Base-by-base conservation (phyloP, 2,797 vertebrate genomes). In the Thripadectes ignobilis region DNA sequence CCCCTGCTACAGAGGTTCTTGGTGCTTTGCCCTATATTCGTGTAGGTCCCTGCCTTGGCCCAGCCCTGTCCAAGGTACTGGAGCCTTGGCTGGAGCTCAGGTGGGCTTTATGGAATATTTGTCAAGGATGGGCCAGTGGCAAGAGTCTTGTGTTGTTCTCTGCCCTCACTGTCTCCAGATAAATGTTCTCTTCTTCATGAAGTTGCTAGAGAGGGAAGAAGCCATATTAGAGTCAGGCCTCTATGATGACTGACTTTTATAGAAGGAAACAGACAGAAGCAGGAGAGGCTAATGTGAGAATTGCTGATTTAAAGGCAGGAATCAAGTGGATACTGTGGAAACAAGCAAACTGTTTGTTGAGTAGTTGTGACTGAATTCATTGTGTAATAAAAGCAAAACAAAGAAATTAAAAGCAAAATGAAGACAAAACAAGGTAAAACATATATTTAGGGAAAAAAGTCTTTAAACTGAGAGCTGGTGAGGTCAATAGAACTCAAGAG, bases 1-100 rank as follows among this genome's bases (percentile, higher is more conserved):
- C 19, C 21, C 30, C 63, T 69, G 27, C 27, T 57, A 2, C 45
- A 49, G 61, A 0, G 4, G 7, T 51, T 38, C 1, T 2, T 3
- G 9, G 34, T 38, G 12, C 30, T 58, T 63, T 58, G 21, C 18
- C 14, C 13, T 4, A 0, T 6, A 3, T 20, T 24, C 0, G 0
- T 14, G 41, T 59, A 27, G 18, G 39, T 48, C 20, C 24, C 9
- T 26, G 58, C 55, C 39, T 58, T 88, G 88, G 62, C 83, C 83
- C 86, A 75, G 54, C 93, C 62, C 79, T 96, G 88, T 95, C 93
- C 82, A 27, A 90, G 89, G 85, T 91, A 27, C 89, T 68, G 43
- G 15, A 48, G 38, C 34, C 9, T 1, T 16, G 38, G 7, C 59
- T 54, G 48, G 9, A 6, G 14, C 72, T 81, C 29, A 5, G 21